phyloP scores from a whole-genome alignment of 2,888 invertebrate species.

The Eristalinus aeneus region DNA sequence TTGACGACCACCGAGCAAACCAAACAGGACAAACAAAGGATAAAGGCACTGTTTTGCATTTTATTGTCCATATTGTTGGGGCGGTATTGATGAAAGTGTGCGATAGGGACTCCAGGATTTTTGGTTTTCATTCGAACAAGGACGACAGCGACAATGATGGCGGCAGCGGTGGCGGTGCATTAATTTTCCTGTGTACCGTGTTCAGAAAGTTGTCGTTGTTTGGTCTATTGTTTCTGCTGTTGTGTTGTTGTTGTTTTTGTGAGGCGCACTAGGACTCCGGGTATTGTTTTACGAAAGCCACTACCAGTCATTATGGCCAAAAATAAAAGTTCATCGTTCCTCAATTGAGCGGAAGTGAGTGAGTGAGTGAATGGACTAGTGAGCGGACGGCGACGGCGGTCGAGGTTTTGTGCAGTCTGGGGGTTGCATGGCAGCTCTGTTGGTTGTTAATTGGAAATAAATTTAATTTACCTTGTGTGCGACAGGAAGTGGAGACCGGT shows the following conservation, averaged over 20 bases:
- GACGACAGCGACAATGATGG: background rate
- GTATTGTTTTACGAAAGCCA: constrained; percentile 7
- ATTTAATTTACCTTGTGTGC: background rate
- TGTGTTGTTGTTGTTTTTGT: background rate
- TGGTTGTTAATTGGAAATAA: background rate
- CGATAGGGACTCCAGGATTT: constrained; percentile 62
- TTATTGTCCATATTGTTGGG: constrained; percentile 67
- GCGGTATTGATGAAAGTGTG: constrained; percentile 67
- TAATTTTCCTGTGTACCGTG: constrained; percentile 56
- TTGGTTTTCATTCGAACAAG: constrained; percentile 28
- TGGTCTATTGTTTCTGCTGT: background rate
- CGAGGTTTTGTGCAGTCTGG: too few species aligned
- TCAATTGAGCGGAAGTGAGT: background rate
- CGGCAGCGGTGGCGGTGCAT: constrained; percentile 35
- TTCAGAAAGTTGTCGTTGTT: constrained; percentile 20
- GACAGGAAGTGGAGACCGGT: background rate
- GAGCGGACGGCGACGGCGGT: background rate
- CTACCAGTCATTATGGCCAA: constrained; percentile 35
- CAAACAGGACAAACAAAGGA: constrained; percentile 51
- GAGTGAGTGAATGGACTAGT: background rate
- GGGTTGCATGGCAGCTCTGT: background rate
- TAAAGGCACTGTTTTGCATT: constrained; percentile 69
- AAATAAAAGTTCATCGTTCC: constrained; percentile 32
- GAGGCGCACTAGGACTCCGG: constrained; percentile 21
- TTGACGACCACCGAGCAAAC: background rate